phyloP scores from a whole-genome alignment of 2,113 vertebrate genomes.

The Eira barbara region DNA sequence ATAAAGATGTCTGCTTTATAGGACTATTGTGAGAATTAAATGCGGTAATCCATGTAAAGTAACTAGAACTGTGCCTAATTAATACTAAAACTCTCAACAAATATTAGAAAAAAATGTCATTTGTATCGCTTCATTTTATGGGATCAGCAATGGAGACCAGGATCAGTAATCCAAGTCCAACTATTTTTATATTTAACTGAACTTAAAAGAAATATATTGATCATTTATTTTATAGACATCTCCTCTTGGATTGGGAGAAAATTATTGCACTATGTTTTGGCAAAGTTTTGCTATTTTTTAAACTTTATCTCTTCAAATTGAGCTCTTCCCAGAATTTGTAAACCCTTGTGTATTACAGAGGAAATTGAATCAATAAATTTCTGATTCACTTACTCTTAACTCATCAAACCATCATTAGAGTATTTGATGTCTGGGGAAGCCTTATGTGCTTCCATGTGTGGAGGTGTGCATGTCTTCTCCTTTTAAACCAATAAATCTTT shows the following conservation, averaged over 20 bases:
- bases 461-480: constrained; percentile 3
- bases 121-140: background rate
- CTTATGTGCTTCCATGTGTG: background rate
- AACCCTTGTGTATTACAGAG: constrained; percentile 46
- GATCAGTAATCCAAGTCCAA: background rate
- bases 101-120: background rate
- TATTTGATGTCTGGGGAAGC: constrained; percentile 38
- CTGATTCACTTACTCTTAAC: constrained; percentile 56
- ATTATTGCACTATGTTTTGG: background rate
- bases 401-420: constrained; percentile 58
- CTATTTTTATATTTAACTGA: constrained; percentile 28
- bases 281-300: constrained; percentile 46
- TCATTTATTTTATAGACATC: constrained; percentile 7
- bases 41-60: background rate
- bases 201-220: background rate
- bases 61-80: background rate
- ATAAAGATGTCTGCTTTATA: background rate
- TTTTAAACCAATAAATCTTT: constrained; percentile 37
- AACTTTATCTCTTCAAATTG: constrained; percentile 48
- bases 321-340: constrained; percentile 44
- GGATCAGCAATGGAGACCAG: background rate
- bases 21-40: background rate
- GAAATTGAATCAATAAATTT: constrained; percentile 70
- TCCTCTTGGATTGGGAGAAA: background rate
- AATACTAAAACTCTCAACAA: background rate